Evolutionary conservation across 1,140 invertebrate species (phyloP).

Genomic region (Bombus waltoni): DNA sequence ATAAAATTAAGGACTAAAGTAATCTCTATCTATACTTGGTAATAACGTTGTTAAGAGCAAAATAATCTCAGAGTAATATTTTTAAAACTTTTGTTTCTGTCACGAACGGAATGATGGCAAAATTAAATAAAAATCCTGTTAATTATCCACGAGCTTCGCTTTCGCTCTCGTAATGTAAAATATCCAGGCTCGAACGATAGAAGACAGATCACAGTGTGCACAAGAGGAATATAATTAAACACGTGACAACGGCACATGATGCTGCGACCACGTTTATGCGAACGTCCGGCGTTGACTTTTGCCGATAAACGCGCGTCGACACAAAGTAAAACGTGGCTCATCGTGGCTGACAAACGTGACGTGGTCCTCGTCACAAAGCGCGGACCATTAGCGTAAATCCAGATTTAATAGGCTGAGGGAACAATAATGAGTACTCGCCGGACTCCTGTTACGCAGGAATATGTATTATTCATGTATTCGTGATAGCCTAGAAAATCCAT

Average conservation of each 20-base stretch:
- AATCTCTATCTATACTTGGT: too few relatives aligned
- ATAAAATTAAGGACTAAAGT: too few relatives aligned
- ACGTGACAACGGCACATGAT: constrained; percentile 7
- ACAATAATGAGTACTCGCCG: constrained; percentile 48
- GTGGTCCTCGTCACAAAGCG: constrained; percentile 32
- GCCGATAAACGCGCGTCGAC: constrained; percentile 31
- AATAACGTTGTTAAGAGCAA: background rate
- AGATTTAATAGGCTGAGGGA: constrained; percentile 48
- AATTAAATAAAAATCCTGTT: background rate
- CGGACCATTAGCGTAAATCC: constrained; percentile 42
- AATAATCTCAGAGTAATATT: background rate
- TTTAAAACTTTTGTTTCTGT: background rate
- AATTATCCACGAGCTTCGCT: background rate
- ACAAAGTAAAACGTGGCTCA: constrained; percentile 39
- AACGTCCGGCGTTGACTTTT: constrained; percentile 19
- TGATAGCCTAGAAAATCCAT: constrained; percentile 33
- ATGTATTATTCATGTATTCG: constrained; percentile 51
- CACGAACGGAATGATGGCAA: background rate
- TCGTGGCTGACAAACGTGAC: constrained; percentile 44
- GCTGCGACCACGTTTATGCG: constrained; percentile 9
- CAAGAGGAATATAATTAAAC: constrained; percentile 27
- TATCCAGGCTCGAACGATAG: background rate
- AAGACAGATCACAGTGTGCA: background rate
- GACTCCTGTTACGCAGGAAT: background rate
- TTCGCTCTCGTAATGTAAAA: background rate